phyloP scores from a whole-genome alignment of 2,888 invertebrate genomes.

The Caenorhabditis sp. region DNA sequence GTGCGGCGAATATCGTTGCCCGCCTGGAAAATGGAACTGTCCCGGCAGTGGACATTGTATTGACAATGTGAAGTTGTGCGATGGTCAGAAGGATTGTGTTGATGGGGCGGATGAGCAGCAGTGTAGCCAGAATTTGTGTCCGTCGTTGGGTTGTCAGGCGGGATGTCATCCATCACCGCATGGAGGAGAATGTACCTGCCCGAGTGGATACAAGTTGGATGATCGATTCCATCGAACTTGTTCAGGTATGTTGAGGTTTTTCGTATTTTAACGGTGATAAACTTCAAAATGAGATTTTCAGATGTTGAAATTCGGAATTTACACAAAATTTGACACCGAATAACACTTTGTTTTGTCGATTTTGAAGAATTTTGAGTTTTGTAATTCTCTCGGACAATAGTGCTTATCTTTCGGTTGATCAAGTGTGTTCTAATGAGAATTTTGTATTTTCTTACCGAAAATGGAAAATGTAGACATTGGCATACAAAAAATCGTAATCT shows the following conservation, averaged over 20 bases:
- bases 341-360: too few species aligned
- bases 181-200: constrained; percentile 82
- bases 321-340: too few species aligned
- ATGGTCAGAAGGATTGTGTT: constrained; percentile 93
- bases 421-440: too few species aligned
- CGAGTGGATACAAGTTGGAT: constrained; percentile 83
- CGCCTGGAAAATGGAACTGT: constrained; percentile 68
- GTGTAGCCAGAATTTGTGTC: constrained; percentile 80
- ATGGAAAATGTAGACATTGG: too few species aligned
- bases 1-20: constrained; percentile 70
- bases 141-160: constrained; percentile 85
- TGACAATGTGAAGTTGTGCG: constrained; percentile 91
- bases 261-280: too few species aligned
- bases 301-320: too few species aligned
- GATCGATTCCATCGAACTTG: constrained; percentile 84
- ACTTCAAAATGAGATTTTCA: too few species aligned
- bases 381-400: too few species aligned
- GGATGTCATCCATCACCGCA: constrained; percentile 87
- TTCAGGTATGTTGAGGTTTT: constrained; percentile 72
- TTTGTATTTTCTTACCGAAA: too few species aligned
- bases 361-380: too few species aligned
- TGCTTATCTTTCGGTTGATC: too few species aligned
- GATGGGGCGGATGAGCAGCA: constrained; percentile 87
- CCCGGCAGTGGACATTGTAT: constrained; percentile 82
- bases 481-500: too few species aligned